Base-by-base conservation (phyloP, 64 coral and sea anemone genomes). In the Catalaphyllia jardinei region DNA sequence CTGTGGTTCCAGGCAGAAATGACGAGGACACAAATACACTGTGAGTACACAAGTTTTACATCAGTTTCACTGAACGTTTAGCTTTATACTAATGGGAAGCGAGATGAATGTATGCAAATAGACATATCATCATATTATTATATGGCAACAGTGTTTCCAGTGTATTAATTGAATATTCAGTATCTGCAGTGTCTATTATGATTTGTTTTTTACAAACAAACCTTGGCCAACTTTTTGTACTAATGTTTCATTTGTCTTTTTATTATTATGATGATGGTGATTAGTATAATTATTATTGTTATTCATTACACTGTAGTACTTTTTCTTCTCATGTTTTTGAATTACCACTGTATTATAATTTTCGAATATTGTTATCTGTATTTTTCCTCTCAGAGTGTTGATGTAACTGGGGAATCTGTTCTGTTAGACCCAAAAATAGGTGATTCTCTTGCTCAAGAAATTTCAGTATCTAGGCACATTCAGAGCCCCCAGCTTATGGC, bases 381-480 rank as follows among this genome's bases (percentile, higher is more conserved):
- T 52, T 78, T 78, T 78, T 54, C 75, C 75, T 75, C 73, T 35
- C 75, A 52, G 22, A 78, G 75, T 54, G 49, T 78, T 17, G n/a
- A 78, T 22, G 24, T 78, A 78, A 78, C 75, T 78, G 75, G 75
- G 75, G 39, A 52, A 78, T 55, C 75, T 78, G 75, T 78, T 54
- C 4, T 18, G 17, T n/a, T 78, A 52, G 75, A 78, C 75, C 17
- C 42, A 35, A 75, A 75, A 75, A 14, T 13, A 75, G 73, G 54
- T 52, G 75, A 78, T 54, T 78, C 75, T 54, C 75, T 78, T 78
- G 75, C 39, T 7, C 22, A 54, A 78, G 75, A 76, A 76, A 76
- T 76, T 39, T n/a, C n/a, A n/a, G n/a, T n/a, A n/a, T 46, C 74
- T 18, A 14, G 14, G 62, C 71, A 54, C 8, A 54, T 54, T 2